Evolutionary conservation across 2,888 invertebrate species (phyloP), one percentile per base, ranked within the genome.

Genomic region (Phortica okadai): DNA sequence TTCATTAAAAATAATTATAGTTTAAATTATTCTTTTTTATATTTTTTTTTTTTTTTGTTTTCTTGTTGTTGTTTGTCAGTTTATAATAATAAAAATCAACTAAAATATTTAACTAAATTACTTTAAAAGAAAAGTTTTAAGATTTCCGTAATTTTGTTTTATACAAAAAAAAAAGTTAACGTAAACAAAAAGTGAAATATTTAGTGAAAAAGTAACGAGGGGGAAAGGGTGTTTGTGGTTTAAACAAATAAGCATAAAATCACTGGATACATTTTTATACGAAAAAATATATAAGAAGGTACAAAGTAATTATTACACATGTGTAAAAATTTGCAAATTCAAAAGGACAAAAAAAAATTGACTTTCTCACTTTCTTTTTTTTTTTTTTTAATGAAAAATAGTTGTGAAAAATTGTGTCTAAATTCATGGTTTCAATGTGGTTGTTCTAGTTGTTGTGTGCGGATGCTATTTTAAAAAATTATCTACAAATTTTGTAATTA

Each of bases 91-190:
- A 84, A 90, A 90, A 89, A 90, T 90, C 89, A 90, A 90, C 90
- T 90, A 90, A 90, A 90, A 90, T 90, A 90, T 90, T 90, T 89
- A 90, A 89, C 90, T 90, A 90, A 90, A 90, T 90, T 90, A 90
- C 87, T 88, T 90, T 90, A 89, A 86, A 86, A 84, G 77, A 81
- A 82, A 76, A 73, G 76, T 58, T 78, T 75, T 77, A 58, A 67
- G 11, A 25, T 73, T 72, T 72, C 33, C 42, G 14, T 78, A 76
- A 74, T 56, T 14, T 33, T 69, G 75, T 74, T 25, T 50, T 25
- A 21, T 16, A 62, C 62, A 62, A 16, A 62, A 62, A 25, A 62
- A 21, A 59, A 62, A 25, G 25, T 62, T 62, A 16, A 21, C 16
- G 14, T 16, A 59, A 16, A n/a, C n/a, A n/a, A 11, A 8, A 59